Evolutionary conservation across 2,797 vertebrate genomes (phyloP).

Genomic region (Epinephelus awoara): DNA sequence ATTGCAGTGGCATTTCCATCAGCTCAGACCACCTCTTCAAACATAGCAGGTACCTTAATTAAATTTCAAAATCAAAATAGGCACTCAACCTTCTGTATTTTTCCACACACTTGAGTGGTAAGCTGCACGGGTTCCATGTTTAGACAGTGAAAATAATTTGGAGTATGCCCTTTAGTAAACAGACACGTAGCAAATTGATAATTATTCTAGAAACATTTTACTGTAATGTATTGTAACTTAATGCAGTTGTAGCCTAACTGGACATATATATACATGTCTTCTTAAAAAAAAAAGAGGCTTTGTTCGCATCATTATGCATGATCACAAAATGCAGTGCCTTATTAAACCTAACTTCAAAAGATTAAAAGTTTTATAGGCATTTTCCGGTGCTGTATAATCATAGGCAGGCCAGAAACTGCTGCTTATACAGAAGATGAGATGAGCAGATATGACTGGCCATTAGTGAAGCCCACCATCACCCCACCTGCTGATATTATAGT

Average conservation of each 20-base stretch:
- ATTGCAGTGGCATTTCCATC: constrained; percentile 17
- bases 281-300: no score
- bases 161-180: neutral
- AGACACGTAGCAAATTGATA: neutral
- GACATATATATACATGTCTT: neutral
- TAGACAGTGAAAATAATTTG: constrained; percentile 2
- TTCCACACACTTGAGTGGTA: constrained; percentile 8
- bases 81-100: constrained; percentile 12
- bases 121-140: neutral
- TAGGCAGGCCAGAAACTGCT: neutral
- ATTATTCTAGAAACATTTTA: neutral
- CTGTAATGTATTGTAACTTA: neutral
- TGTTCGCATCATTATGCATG: neutral
- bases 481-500: neutral
- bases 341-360: neutral
- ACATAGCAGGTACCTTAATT: constrained; percentile 21
- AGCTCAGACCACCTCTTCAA: constrained; percentile 35
- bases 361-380: neutral
- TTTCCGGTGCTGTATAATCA: neutral
- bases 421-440: constrained; percentile 5
- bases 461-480: constrained; percentile 1
- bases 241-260: neutral
- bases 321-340: neutral
- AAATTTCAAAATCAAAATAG: constrained; percentile 24
- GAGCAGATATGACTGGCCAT: constrained; percentile 7